Conservation (phyloP, 2,797 vertebrate species). For the Esox masquinongy region DNA sequence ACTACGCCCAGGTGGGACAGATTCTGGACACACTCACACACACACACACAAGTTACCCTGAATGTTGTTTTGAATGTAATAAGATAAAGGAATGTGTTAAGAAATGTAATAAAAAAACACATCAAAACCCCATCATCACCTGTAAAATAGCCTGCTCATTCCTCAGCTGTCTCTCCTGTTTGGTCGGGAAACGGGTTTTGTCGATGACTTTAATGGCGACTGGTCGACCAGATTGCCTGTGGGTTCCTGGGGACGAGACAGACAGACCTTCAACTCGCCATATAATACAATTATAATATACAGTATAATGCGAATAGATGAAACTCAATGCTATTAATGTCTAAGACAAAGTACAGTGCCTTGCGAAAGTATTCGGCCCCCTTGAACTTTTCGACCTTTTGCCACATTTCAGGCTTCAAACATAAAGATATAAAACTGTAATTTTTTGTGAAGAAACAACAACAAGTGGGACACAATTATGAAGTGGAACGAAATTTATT, state of each 20-base stretch:
- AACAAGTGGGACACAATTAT: too few relatives aligned
- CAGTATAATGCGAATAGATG: neutral
- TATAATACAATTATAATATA: neutral
- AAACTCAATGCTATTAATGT: neutral
- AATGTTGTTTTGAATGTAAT: too few relatives aligned
- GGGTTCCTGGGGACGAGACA: conserved; percentile 59
- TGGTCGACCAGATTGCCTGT: conserved; percentile 62
- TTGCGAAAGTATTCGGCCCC: too few relatives aligned
- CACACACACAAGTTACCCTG: neutral
- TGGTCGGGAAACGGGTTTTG: conserved; percentile 73
- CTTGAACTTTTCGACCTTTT: too few relatives aligned
- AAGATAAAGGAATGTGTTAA: too few relatives aligned
- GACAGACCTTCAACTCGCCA: neutral
- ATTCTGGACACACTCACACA: conserved; percentile 52
- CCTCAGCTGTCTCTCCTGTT: conserved; percentile 71
- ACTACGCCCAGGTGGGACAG: conserved; percentile 75
- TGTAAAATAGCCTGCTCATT: conserved; percentile 76
- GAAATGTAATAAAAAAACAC: fast-evolving
- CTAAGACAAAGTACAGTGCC: neutral
- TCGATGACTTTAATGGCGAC: conserved; percentile 80
- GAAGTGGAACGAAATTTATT: too few relatives aligned
- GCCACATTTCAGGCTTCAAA: too few relatives aligned
- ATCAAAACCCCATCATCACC: conserved; percentile 44
- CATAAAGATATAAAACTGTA: too few relatives aligned
- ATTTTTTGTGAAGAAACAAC: too few relatives aligned